phyloP scores from a whole-genome alignment of 2,113 vertebrate genomes.

The Symphodus melops region DNA sequence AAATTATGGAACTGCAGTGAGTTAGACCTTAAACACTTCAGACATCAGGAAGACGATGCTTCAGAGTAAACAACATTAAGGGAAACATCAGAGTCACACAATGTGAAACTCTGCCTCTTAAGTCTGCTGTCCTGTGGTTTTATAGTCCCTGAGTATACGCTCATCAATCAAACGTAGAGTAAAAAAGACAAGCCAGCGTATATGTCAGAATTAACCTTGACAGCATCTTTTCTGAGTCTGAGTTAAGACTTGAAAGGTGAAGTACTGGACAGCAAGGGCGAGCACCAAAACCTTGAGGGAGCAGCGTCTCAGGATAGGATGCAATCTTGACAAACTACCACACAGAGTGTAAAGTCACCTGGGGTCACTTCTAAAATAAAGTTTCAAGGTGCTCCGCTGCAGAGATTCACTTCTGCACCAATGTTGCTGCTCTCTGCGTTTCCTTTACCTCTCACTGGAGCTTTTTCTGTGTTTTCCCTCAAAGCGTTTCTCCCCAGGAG shows the following conservation, averaged over 20 bases:
- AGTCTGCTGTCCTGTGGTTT: too few species aligned
- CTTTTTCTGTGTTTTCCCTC: conserved; percentile 14
- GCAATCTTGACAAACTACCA: conserved; percentile 50
- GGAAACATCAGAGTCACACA: too few species aligned
- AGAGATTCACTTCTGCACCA: conserved; percentile 24
- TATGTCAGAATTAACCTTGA: conserved; percentile 30
- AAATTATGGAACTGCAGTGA: too few species aligned
- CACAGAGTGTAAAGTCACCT: conserved; percentile 37
- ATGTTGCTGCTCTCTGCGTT: conserved; percentile 19
- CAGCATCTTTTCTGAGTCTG: conserved; percentile 9
- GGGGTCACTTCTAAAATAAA: conserved; percentile 42
- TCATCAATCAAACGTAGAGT: background rate
- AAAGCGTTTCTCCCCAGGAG: conserved; percentile 42
- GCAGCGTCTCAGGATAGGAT: conserved; percentile 38
- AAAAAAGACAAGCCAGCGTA: background rate
- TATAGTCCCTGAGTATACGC: background rate
- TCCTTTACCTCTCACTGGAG: conserved; percentile 32
- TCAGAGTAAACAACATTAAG: background rate
- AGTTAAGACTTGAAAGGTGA: conserved; percentile 16
- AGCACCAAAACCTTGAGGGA: conserved; percentile 37
- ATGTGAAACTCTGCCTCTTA: too few species aligned
- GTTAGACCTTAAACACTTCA: too few species aligned
- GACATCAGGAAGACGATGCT: too few species aligned
- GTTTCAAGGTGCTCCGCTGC: conserved; percentile 8
- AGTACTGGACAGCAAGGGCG: conserved; percentile 6